phyloP scores from a whole-genome alignment of 2,888 invertebrate species.

The Pyrrhosoma nymphula region DNA sequence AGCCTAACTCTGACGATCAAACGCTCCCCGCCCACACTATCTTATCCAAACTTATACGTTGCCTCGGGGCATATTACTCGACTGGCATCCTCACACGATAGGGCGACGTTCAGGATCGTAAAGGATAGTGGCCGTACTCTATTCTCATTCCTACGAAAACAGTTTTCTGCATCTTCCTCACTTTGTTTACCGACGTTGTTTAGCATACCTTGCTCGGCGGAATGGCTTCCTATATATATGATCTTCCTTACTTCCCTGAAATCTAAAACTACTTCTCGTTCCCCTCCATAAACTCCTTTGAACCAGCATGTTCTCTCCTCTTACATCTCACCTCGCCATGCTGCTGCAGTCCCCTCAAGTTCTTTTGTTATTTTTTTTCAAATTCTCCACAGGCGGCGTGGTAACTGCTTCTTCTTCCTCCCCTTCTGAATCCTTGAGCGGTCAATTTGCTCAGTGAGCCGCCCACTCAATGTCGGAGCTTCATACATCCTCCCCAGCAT shows the following conservation, averaged over 20 bases:
- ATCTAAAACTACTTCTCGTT: not conserved
- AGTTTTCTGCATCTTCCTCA: conserved; percentile 40
- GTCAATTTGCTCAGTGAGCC: conserved; percentile 7
- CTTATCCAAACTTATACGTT: conserved; percentile 36
- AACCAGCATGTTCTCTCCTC: not conserved
- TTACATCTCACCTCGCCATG: not conserved
- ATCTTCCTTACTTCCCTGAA: not conserved
- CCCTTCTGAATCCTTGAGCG: not conserved
- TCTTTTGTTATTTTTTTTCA: not conserved
- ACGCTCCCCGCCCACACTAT: not conserved
- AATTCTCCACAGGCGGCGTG: not conserved
- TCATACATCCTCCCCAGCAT: not conserved
- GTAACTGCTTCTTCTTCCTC: not conserved
- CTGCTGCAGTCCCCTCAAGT: not conserved
- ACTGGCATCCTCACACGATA: not conserved
- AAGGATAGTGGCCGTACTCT: conserved; percentile 43
- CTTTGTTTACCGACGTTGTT: conserved; percentile 54
- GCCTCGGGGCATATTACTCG: conserved; percentile 39
- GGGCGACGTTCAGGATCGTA: not conserved
- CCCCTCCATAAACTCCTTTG: no score
- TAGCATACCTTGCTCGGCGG: conserved; percentile 52
- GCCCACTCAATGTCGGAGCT: not conserved
- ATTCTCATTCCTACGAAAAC: conserved; percentile 47
- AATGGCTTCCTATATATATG: conserved; percentile 47
- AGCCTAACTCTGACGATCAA: not conserved